Base-by-base conservation (phyloP, 1,140 invertebrate genomes). In the Bombus superbus region DNA sequence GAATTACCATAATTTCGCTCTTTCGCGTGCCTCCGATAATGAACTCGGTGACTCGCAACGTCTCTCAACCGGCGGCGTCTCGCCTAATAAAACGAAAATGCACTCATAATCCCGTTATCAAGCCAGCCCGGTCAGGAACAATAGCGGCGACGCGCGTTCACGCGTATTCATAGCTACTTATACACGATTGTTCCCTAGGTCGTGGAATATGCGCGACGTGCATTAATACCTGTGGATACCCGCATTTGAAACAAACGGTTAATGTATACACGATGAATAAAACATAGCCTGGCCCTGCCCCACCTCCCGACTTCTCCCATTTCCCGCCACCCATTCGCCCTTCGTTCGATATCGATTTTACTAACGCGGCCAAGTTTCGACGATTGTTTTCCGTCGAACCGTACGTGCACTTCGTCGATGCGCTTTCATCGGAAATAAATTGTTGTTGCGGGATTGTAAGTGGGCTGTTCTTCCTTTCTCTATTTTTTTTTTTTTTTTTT, bases 191-290 rank as follows among this genome's bases (percentile, higher is more conserved):
- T 72, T 25, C 40, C 47, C 18, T 3, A 22, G 38, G 40, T 53
- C n/a, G 40, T 71, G 32, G 38, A 53, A 47, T 42, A 40, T 59
- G 81, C 81, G 35, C 40, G 25, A 18, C 42, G 75, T 42, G 71
- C 78, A 85, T 85, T 81, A 68, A 81, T 81, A 68, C 77, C 68
- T 78, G 69, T 73, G 53, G 68, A 79, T 71, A 71, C 75, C 66
- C 81, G 81, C 74, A 57, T 80, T 85, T 78, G 77, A 74, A 81
- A 73, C 79, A 81, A 81, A 81, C 84, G 57, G 75, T 85, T 80
- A 84, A 84, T 66, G 83, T 81, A 85, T 75, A 85, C 79, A n/a
- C 71, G 35, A 81, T 85, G 78, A 85, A 81, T 85, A 85, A 85
- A 85, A 81, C 78, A 85, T 85, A n/a, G 40, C 9, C n/a, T n/a